Evolutionary conservation across 2,888 invertebrate species (phyloP), one percentile per base, ranked within the genome.

Genomic region (Synergus laeviventris): DNA sequence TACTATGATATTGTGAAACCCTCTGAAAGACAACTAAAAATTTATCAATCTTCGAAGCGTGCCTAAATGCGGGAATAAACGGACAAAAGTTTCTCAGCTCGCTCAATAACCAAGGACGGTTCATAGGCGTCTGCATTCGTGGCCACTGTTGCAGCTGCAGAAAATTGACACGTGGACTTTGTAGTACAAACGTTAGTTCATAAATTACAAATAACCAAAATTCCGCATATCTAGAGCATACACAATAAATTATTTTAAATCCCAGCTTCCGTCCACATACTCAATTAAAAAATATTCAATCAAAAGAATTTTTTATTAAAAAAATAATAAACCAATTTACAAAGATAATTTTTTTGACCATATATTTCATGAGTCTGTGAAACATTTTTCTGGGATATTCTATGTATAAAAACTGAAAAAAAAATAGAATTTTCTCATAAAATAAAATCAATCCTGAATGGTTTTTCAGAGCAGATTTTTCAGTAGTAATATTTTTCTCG

Each of bases 21-120:
- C 78, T 77, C 77, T 74, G 42, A 64, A 64, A 64, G 76, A 64
- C 76, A 78, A 78, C 77, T 78, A 79, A 77, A 78, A 81, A 81
- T 81, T 78, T 79, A 81, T 81, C 78, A 79, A 81, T 79, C 81
- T 78, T 81, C 74, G 78, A 79, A 79, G 78, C 77, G 81, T 79
- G 81, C 79, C 81, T 79, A 81, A 78, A 77, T 79, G 78, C 74
- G 76, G 76, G 78, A 77, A 81, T 76, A 81, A 81, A 75, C 75
- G 78, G 76, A 79, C 76, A 78, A 79, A 74, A 78, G 76, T 81
- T 81, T 76, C 75, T 54, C 79, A 70, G 78, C 75, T 70, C 77
- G 73, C 56, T 79, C 66, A 77, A 36, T 74, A 59, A 21, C 59
- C 76, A 66, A 64, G 74, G 60, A 62, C 60, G 70, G 42, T 73